Evolutionary conservation across 2,113 vertebrate genomes (phyloP).

Genomic region (Vimba vimba): DNA sequence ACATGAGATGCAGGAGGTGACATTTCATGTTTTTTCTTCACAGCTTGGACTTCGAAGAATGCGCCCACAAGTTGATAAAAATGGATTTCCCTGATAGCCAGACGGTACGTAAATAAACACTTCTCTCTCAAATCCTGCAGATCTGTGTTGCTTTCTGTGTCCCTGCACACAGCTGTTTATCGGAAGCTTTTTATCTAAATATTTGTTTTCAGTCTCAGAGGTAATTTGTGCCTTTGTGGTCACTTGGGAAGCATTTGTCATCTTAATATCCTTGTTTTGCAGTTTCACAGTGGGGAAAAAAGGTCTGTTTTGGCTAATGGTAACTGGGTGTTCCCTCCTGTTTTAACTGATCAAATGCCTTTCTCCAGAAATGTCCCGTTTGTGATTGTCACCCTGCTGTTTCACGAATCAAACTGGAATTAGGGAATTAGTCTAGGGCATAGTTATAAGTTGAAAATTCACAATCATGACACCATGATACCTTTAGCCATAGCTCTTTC

Average conservation of each 20-base stretch:
- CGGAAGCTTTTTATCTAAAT: conserved; percentile 43
- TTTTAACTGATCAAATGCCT: conserved; percentile 49
- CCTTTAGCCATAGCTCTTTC: background rate
- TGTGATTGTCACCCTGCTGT: conserved; percentile 24
- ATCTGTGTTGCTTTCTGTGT: background rate
- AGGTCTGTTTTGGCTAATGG: conserved; percentile 38
- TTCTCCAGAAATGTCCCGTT: conserved; percentile 20
- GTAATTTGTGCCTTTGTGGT: conserved; percentile 42
- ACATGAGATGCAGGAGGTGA: conserved; percentile 5
- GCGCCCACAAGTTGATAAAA: conserved; percentile 95
- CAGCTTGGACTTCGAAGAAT: conserved; percentile 99
- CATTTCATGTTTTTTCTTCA: conserved; percentile 49
- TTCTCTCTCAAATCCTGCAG: background rate
- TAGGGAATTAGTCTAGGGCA: background rate
- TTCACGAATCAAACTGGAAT: background rate
- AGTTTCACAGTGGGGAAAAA: conserved; percentile 40
- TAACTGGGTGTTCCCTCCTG: conserved; percentile 47
- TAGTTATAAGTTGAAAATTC: background rate
- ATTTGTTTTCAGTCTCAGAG: conserved; percentile 43
- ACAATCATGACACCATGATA: background rate
- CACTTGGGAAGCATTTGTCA: conserved; percentile 49
- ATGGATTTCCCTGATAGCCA: conserved; percentile 98
- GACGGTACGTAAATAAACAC: conserved; percentile 79
- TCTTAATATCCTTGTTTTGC: conserved; percentile 48
- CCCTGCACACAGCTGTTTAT: conserved; percentile 29